phyloP scores from a whole-genome alignment of 2,797 vertebrate genomes.

The Hydrolagus colliei region DNA sequence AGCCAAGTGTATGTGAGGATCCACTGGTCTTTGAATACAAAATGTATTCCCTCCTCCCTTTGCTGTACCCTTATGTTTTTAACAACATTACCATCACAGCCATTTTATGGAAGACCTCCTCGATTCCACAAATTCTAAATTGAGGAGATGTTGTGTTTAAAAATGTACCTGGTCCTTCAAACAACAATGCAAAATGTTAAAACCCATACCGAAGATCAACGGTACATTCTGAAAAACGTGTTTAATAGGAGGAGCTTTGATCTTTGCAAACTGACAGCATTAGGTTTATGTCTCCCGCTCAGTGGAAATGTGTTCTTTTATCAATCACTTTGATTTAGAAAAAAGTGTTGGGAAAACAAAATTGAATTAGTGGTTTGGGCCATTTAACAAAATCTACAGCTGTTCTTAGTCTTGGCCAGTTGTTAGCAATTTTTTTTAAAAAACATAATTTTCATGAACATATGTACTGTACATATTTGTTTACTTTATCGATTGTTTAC shows the following conservation, averaged over 20 bases:
- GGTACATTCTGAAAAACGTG: background rate
- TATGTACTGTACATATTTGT: constrained; percentile 18
- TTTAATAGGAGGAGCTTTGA: background rate
- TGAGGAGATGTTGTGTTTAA: background rate
- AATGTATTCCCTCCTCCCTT: too few relatives aligned
- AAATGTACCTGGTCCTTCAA: background rate
- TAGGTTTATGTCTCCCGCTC: background rate
- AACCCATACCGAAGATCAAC: background rate
- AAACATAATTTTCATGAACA: background rate
- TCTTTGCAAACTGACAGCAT: background rate
- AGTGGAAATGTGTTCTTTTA: constrained; percentile 2
- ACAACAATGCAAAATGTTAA: background rate
- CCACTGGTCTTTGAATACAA: too few relatives aligned
- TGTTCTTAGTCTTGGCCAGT: constrained; percentile 1
- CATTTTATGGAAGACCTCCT: background rate
- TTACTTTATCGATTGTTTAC: background rate
- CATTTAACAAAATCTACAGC: background rate
- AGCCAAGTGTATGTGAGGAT: too few relatives aligned
- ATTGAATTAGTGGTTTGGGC: constrained; percentile 14
- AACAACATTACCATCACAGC: too few relatives aligned
- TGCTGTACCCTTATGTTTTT: too few relatives aligned
- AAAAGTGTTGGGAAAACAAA: background rate
- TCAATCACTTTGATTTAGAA: constrained; percentile 20
- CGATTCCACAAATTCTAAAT: background rate
- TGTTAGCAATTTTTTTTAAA: background rate